Evolutionary conservation across 2,797 vertebrate species (phyloP).

Genomic region (Paedocypris micromegethes): DNA sequence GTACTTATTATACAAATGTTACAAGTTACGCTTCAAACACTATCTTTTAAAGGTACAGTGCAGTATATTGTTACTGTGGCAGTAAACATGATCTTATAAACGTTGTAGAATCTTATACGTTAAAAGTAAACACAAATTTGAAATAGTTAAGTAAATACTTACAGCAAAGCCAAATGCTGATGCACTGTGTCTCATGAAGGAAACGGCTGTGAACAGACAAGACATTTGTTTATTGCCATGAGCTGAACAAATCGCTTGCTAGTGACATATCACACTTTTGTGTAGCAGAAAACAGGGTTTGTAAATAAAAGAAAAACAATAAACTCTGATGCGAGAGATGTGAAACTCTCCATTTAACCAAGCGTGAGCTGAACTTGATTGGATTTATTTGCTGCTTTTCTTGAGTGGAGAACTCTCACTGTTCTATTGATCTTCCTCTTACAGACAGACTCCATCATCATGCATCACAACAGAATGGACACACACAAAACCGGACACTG

Average conservation of each 20-base stretch:
- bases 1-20: too few relatives aligned
- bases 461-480: constrained; percentile 33
- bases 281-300: too few relatives aligned
- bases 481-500: constrained; percentile 22
- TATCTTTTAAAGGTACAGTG: too few relatives aligned
- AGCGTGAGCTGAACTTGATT: constrained; percentile 25
- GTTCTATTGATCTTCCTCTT: constrained; percentile 43
- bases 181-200: constrained; percentile 95
- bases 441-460: constrained; percentile 29
- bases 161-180: constrained; percentile 98
- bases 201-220: constrained; percentile 83
- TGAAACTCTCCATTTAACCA: constrained; percentile 14
- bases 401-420: constrained; percentile 19
- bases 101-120: constrained; percentile 44
- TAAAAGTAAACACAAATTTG: constrained; percentile 55
- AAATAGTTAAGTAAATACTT: constrained; percentile 69
- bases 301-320: not conserved
- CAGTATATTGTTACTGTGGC: too few relatives aligned
- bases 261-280: too few relatives aligned
- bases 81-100: not conserved
- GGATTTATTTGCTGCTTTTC: constrained; percentile 33
- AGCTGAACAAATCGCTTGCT: too few relatives aligned
- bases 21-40: too few relatives aligned
- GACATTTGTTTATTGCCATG: not conserved
- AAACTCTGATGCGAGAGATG: constrained; percentile 1